Conservation (phyloP, 1,140 invertebrate species). For the Drosophila tropicalis region DNA sequence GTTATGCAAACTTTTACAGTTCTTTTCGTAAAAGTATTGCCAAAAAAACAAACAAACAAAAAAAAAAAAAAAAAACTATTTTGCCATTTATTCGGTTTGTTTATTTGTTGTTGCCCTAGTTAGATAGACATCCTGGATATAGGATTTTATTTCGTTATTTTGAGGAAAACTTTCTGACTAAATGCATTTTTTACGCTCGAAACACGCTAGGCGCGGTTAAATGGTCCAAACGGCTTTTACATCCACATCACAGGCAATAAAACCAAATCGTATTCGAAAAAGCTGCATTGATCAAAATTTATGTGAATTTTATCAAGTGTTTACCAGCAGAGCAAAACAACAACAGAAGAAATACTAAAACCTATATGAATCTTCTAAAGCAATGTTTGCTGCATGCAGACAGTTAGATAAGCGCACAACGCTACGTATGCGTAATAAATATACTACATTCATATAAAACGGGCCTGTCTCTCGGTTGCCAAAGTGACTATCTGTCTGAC, state of each 20-base stretch:
- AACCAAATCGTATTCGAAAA: slow-evolving; percentile 35
- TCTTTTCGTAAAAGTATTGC: slow-evolving; percentile 3
- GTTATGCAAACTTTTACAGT: slow-evolving; percentile 6
- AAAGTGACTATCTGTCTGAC: slow-evolving; percentile 6
- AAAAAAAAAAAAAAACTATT: slow-evolving; percentile 10
- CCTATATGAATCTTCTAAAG: slow-evolving; percentile 11
- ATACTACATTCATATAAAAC: slow-evolving; percentile 30
- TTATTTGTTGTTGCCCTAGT: slow-evolving; percentile 8
- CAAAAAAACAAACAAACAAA: neutral
- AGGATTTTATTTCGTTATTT: slow-evolving; percentile 36
- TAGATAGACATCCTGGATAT: slow-evolving; percentile 7
- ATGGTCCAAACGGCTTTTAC: slow-evolving; percentile 53
- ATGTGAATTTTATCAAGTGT: slow-evolving; percentile 79
- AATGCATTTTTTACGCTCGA: slow-evolving; percentile 54
- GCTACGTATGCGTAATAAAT: slow-evolving; percentile 45
- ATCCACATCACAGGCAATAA: slow-evolving; percentile 12
- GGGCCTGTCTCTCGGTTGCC: slow-evolving; percentile 38
- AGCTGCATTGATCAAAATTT: slow-evolving; percentile 68
- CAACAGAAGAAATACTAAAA: slow-evolving; percentile 16
- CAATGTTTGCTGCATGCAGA: slow-evolving; percentile 40
- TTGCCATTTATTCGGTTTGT: slow-evolving; percentile 11
- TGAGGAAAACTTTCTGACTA: slow-evolving; percentile 36
- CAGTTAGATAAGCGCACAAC: slow-evolving; percentile 31
- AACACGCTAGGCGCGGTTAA: slow-evolving; percentile 31
- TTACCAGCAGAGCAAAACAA: slow-evolving; percentile 71